Base-by-base conservation (phyloP, 2,797 vertebrate genomes). In the Phyllotis vaccarum region DNA sequence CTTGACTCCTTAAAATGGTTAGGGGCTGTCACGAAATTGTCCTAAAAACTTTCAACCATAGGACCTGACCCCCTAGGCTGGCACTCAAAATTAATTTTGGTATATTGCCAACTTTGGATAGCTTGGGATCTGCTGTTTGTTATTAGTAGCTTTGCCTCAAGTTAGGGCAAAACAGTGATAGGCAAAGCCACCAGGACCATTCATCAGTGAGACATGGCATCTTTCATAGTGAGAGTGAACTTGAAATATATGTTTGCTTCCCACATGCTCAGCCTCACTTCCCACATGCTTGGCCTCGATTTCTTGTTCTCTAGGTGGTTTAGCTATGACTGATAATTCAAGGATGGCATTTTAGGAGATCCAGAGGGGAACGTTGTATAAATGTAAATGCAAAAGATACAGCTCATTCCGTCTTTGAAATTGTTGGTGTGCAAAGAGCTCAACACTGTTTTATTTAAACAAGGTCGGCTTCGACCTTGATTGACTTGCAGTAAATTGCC, bases 401-500 rank as follows among this genome's bases (percentile, higher is more conserved):
- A 98, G 98, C 98, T 98, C 98, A 96, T 98, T 98, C 98, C 97
- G 97, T 34, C 98, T 99, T 98, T 98, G 98, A 98, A 98, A 99
- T 98, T 99, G 98, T 98, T 98, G 98, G 97, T 98, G 98, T 98
- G 98, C 98, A 98, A 98, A 98, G 98, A 98, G 97, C 98, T 98
- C 98, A 98, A 98, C 97, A 97, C 98, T 98, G 98, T 98, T 99
- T 99, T 98, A 98, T 99, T 99, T 99, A 99, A 99, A 99, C 98
- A 99, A 98, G 98, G 98, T 98, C 97, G 98, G 97, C 98, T 98
- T 98, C 97, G 98, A 98, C 98, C 98, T 99, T 99, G 99, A 99
- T 99, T 99, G 99, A 99, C 99, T 99, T 98, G 98, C 97, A 98
- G 98, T 98, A 99, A 99, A 99, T 99, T 99, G 98, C 98, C 98